Conservation (phyloP, 2,113 vertebrate genomes). For the Charadrius vociferus region DNA sequence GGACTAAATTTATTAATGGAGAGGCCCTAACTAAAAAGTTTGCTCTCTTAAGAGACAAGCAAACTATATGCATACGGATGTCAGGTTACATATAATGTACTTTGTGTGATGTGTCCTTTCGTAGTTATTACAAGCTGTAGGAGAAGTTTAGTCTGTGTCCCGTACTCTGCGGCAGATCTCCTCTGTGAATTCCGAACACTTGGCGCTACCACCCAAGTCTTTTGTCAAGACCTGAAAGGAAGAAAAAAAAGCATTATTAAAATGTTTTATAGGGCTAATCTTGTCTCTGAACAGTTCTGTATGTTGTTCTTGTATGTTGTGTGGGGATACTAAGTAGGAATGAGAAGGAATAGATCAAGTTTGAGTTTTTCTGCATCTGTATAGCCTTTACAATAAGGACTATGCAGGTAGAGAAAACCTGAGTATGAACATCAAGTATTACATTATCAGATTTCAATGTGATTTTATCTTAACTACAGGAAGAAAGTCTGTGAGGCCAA, state of each 20-base stretch:
- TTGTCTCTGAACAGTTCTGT: background rate
- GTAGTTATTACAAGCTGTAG: background rate
- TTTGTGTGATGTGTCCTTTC: background rate
- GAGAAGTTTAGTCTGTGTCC: slow-evolving; percentile 71
- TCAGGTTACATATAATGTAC: background rate
- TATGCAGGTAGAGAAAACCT: background rate
- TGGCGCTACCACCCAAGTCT: slow-evolving; percentile 92
- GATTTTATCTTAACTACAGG: background rate
- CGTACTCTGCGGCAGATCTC: slow-evolving; percentile 89
- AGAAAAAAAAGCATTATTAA: background rate
- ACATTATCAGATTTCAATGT: background rate
- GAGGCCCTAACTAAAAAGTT: slow-evolving; percentile 32
- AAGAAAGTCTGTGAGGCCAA: background rate
- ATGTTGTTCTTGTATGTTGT: background rate
- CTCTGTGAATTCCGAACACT: slow-evolving; percentile 92
- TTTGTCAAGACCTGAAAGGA: slow-evolving; percentile 84
- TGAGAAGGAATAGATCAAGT: background rate
- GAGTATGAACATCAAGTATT: background rate
- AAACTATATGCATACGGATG: background rate
- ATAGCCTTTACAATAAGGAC: background rate
- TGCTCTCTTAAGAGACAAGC: slow-evolving; percentile 22
- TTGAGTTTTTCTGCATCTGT: background rate
- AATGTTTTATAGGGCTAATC: background rate
- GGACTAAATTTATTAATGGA: slow-evolving; percentile 57
- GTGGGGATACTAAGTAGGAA: background rate